These are phyloP conservation scores for Boleophthalmus pectinirostris DNA, from an alignment of 2,113 vertebrate species.

Conservation along the genomic window DNA sequence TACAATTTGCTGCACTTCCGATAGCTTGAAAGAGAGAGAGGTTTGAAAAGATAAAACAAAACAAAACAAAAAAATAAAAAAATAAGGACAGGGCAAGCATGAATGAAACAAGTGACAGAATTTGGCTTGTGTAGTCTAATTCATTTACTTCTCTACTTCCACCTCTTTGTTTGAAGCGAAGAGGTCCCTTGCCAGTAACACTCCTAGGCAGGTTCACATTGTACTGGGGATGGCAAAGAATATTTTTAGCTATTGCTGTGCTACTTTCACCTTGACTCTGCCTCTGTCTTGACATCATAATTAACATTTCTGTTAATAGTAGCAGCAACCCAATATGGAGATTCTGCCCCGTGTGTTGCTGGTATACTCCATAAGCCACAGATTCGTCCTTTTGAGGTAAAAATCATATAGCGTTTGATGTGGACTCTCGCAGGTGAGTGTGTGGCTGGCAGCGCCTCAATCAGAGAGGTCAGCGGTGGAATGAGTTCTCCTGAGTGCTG, in stretches of 20 bases:
- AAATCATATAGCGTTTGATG: conserved; percentile 49
- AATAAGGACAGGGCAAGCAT: conserved; percentile 67
- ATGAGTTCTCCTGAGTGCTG: conserved; percentile 58
- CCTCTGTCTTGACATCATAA: conserved; percentile 67
- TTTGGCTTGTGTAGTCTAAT: conserved; percentile 70
- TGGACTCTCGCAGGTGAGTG: conserved; percentile 58
- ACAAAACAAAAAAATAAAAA: conserved; percentile 14
- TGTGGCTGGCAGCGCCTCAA: conserved; percentile 48
- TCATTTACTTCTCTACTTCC: conserved; percentile 72
- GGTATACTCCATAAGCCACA: conserved; percentile 6
- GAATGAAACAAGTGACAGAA: conserved; percentile 71
- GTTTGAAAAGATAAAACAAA: conserved; percentile 29
- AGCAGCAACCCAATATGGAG: conserved; percentile 52
- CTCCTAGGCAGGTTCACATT: conserved; percentile 68
- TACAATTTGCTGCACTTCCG: conserved; percentile 75
- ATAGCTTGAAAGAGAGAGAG: conserved; percentile 56
- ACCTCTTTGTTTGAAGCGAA: conserved; percentile 73
- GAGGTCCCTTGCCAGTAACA: conserved; percentile 69
- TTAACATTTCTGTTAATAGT: conserved; percentile 75
- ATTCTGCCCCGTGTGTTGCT: neutral
- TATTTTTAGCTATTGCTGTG: conserved; percentile 73
- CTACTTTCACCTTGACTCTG: conserved; percentile 73
- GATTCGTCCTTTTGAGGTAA: conserved; percentile 38
- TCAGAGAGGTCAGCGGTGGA: conserved; percentile 59
- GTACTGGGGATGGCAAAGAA: conserved; percentile 59